Conservation (phyloP, 2,113 vertebrate genomes). For the Mesoclemmys tuberculata region DNA sequence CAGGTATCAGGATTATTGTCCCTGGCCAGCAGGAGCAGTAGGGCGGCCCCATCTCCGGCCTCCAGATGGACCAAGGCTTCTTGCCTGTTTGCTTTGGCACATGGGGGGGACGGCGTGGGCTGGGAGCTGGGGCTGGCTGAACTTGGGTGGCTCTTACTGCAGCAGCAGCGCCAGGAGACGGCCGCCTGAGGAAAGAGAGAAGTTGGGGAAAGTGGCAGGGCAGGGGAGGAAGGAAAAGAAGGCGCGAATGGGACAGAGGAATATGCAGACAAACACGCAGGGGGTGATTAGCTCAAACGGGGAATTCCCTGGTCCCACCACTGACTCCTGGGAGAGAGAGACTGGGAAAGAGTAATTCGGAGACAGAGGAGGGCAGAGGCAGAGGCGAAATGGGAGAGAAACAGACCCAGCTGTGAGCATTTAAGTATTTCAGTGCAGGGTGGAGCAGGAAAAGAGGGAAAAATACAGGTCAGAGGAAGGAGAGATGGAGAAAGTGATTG, state of each 20-base stretch:
- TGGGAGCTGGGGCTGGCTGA: background rate
- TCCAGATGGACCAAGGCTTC: background rate
- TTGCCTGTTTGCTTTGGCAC: background rate
- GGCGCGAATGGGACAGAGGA: no score
- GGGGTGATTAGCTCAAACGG: no score
- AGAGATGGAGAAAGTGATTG: background rate
- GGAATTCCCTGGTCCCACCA: no score
- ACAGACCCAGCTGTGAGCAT: background rate
- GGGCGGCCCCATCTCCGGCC: background rate
- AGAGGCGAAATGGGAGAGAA: background rate
- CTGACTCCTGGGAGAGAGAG: no score
- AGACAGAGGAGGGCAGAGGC: no score
- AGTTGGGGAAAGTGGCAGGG: background rate
- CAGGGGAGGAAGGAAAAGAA: no score
- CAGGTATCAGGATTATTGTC: background rate
- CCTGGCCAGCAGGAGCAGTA: background rate
- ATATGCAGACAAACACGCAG: no score
- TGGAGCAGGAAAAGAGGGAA: background rate
- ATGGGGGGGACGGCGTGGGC: background rate
- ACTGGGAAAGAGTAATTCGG: background rate
- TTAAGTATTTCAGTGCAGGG: background rate
- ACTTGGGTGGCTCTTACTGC: background rate
- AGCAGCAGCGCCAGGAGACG: background rate
- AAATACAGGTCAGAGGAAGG: background rate
- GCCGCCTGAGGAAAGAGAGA: background rate